Conservation (phyloP, 2,113 vertebrate species). For the Thermophis baileyi region DNA sequence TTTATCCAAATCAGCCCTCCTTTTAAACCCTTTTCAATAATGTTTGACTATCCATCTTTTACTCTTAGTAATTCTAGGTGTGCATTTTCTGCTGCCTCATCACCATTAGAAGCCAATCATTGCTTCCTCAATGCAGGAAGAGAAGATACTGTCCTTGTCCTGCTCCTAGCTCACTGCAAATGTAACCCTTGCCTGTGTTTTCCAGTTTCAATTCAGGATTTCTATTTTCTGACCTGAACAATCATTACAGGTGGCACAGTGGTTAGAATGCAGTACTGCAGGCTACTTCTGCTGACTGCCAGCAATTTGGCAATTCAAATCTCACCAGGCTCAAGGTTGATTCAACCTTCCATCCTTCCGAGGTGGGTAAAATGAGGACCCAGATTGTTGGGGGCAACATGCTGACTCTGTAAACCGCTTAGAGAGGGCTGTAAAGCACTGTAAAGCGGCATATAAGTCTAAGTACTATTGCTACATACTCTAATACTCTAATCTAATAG, state of each 20-base stretch:
- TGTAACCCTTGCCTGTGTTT: neutral
- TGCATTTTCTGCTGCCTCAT: neutral
- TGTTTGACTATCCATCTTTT: neutral
- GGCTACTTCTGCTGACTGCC: too few species aligned
- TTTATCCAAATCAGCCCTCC: neutral
- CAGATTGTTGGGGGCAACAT: too few species aligned
- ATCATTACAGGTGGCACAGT: neutral
- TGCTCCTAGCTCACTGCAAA: neutral
- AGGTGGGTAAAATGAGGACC: too few species aligned
- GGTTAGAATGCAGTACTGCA: too few species aligned
- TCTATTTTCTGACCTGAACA: neutral
- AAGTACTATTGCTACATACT: neutral
- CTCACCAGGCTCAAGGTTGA: too few species aligned
- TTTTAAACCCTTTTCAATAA: neutral
- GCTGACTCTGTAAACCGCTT: too few species aligned
- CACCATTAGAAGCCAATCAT: neutral
- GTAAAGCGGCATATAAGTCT: too few species aligned
- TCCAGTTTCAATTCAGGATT: neutral
- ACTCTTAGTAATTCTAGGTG: neutral
- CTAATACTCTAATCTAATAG: neutral
- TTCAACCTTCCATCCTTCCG: too few species aligned
- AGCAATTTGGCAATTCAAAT: too few species aligned
- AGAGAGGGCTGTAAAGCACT: too few species aligned
- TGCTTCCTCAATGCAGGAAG: neutral
- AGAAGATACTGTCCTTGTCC: neutral